A percentile compares a stretch with the other conserved stretches of the same genome.
These are phyloP conservation scores for Capitulum mitella DNA, from an alignment of 2,888 invertebrate species.

Conservation along the genomic window DNA sequence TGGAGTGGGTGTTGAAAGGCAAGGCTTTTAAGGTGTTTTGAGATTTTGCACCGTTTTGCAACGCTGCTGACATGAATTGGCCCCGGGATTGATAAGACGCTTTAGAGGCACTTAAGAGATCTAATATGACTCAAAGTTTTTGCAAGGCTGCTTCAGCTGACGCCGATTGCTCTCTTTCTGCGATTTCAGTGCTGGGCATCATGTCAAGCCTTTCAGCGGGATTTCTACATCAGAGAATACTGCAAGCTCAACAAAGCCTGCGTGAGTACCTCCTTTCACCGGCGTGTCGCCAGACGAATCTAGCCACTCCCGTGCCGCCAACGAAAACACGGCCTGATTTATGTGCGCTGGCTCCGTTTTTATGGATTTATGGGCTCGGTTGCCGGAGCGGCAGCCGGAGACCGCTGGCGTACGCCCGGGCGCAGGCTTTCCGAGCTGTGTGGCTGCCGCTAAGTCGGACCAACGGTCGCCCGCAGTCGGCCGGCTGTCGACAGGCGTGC, in stretches of 20 bases:
- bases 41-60: no score
- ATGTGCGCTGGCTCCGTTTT: not conserved
- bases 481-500: conserved; percentile 4
- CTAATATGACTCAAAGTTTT: no score
- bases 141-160: not conserved
- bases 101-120: no score
- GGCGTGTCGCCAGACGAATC: not conserved
- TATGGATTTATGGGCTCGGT: not conserved
- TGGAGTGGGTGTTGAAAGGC: no score
- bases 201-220: not conserved
- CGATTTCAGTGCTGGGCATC: conserved; percentile 14
- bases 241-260: conserved; percentile 24
- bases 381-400: not conserved
- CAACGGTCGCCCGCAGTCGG: not conserved
- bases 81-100: no score
- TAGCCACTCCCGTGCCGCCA: not conserved
- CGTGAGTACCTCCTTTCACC: not conserved
- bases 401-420: not conserved
- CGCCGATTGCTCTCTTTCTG: not conserved
- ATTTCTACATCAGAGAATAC: not conserved
- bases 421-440: no score
- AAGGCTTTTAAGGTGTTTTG: no score
- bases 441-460: no score
- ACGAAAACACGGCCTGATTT: not conserved
- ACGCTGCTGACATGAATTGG: no score